phyloP scores from a whole-genome alignment of 1,140 invertebrate genomes.

The Aphelenchoides avenae region DNA sequence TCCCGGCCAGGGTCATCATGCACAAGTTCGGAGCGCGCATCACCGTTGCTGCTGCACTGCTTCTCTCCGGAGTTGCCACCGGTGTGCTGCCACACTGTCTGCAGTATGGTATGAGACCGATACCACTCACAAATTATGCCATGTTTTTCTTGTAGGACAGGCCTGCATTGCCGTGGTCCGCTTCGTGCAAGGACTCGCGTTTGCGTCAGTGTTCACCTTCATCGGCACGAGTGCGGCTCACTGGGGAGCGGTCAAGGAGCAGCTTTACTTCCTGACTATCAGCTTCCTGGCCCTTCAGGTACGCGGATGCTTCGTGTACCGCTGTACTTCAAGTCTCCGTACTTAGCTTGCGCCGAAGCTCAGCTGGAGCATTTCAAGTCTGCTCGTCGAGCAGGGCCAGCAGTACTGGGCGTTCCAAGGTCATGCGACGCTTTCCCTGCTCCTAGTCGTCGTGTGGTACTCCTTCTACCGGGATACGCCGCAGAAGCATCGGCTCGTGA shows the following conservation, averaged over 20 bases:
- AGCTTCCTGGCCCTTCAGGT: conserved; percentile 33
- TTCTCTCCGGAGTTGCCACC: conserved; percentile 21
- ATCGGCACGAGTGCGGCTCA: conserved; percentile 32
- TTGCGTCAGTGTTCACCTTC: conserved; percentile 30
- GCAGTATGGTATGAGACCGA: background rate
- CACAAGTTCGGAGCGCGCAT: conserved; percentile 15
- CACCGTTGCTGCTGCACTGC: conserved; percentile 13
- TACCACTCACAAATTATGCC: background rate
- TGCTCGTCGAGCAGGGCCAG: conserved; percentile 3
- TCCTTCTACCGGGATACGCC: conserved; percentile 41
- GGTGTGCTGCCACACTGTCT: conserved; percentile 16
- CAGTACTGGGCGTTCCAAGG: conserved; percentile 3
- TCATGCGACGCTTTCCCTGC: background rate
- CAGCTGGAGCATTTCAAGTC: conserved; percentile 32
- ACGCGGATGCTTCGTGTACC: conserved; percentile 7
- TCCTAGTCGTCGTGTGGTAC: conserved; percentile 40
- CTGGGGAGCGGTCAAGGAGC: conserved; percentile 40
- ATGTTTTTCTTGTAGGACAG: conserved; percentile 18
- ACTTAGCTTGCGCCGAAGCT: conserved; percentile 38
- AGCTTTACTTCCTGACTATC: conserved; percentile 29
- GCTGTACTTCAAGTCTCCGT: conserved; percentile 3
- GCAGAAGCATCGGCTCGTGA: conserved; percentile 34
- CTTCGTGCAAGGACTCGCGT: conserved; percentile 24
- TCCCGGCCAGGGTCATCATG: conserved; percentile 11
- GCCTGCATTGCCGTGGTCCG: conserved; percentile 10